Evolutionary conservation across 2,888 invertebrate genomes (phyloP), one percentile per base, ranked within the genome.

Genomic region (Andricus curvator): DNA sequence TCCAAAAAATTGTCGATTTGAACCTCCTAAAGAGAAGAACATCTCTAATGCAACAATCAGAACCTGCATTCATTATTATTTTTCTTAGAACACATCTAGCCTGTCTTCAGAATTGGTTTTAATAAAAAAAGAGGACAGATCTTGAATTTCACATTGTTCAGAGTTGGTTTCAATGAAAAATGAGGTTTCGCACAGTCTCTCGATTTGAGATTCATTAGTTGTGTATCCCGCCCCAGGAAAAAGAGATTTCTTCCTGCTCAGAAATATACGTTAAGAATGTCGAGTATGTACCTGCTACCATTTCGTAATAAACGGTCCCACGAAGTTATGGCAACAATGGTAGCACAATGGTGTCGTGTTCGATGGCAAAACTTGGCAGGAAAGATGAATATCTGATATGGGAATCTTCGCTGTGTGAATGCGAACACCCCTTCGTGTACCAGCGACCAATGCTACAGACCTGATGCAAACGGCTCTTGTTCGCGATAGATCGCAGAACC

Each of bases 251-350:
- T 56, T 74, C 56, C 74, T 29, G 74, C 37, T 74, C 33, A 25
- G 74, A 74, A 74, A 74, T 56, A 6, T 56, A 33, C 33, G 4
- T 74, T 2, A 74, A 74, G 78, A 83, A 79, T 79, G 79, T 76
- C 80, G 79, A 79, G 78, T 77, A 78, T 79, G 74, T 80, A 83
- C 80, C 81, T 82, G 77, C 83, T 86, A 85, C 84, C 85, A 88
- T 91, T 90, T 90, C 90, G 86, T 87, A 90, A 91, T 83, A 81
- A 82, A 82, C 78, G 86, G 83, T 90, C 90, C 83, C 91, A 89
- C 88, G 89, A 84, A 87, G 86, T 91, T 89, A 87, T 89, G 84
- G 84, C 84, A 87, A 89, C 87, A 88, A 87, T 86, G 85, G 84
- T 78, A 82, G 81, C 82, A 85, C 86, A 88, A 87, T 86, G 80